These are phyloP conservation scores for Plagodis dolabraria DNA, from an alignment of 2,888 invertebrate species.

Conservation along the genomic window DNA sequence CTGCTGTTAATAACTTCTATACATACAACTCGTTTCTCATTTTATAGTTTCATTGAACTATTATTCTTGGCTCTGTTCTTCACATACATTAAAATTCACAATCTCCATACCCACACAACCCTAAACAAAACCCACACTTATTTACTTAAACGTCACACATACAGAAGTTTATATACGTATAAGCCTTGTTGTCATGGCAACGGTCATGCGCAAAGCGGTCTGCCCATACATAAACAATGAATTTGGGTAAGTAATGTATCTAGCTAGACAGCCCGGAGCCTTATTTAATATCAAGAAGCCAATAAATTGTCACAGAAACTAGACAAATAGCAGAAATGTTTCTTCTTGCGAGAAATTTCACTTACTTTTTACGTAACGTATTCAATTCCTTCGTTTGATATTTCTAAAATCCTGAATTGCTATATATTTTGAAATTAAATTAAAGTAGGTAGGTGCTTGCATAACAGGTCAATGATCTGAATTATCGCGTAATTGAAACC, in stretches of 20 bases:
- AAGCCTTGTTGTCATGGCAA: conserved; percentile 74
- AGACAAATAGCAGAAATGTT: conserved; percentile 5
- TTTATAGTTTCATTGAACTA: conserved; percentile 46
- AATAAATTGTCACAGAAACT: conserved; percentile 28
- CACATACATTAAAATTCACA: conserved; percentile 50
- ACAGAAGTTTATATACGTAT: conserved; percentile 34
- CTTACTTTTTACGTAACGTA: background rate
- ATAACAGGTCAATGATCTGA: conserved; percentile 24
- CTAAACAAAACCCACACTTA: conserved; percentile 34
- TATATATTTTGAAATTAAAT: too few relatives aligned
- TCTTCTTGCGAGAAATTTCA: conserved; percentile 3
- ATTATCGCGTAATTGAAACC: conserved; percentile 20
- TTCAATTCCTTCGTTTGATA: too few relatives aligned
- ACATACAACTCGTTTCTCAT: conserved; percentile 33
- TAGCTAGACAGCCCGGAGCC: conserved; percentile 37
- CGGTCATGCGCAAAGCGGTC: conserved; percentile 71
- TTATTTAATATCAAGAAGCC: conserved; percentile 32
- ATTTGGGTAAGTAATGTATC: conserved; percentile 52
- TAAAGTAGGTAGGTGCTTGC: too few relatives aligned
- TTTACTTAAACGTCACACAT: conserved; percentile 28
- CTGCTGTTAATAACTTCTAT: conserved; percentile 35
- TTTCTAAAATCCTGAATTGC: too few relatives aligned
- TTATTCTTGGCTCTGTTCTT: conserved; percentile 41
- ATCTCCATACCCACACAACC: conserved; percentile 28
- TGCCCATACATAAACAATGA: conserved; percentile 76